A percentile compares a stretch with the other conserved stretches of the same genome.
phyloP scores from a whole-genome alignment of 2,888 invertebrate species.

The Drosophila bunnanda region DNA sequence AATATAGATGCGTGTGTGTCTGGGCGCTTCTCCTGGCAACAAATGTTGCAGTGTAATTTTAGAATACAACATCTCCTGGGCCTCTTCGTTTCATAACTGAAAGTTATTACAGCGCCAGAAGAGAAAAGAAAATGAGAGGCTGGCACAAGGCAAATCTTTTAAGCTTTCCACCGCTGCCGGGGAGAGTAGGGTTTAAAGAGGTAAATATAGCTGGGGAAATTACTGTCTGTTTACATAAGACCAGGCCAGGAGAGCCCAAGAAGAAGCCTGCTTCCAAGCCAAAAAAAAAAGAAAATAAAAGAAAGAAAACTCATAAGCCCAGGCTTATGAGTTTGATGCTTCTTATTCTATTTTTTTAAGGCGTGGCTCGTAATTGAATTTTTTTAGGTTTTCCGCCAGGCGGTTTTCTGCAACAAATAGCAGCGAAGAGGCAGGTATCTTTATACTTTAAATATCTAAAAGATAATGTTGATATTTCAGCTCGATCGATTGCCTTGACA shows the following conservation, averaged over 20 bases:
- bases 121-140: neutral
- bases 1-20: slow-evolving; percentile 52
- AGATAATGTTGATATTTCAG: neutral
- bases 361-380: slow-evolving; percentile 46
- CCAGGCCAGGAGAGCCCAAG: slow-evolving; percentile 4
- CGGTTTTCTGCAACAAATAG: neutral
- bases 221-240: slow-evolving; percentile 24
- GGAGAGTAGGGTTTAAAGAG: slow-evolving; percentile 6
- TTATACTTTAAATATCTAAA: neutral
- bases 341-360: neutral
- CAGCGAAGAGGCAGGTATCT: neutral
- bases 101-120: slow-evolving; percentile 27
- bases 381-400: slow-evolving; percentile 20
- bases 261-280: neutral
- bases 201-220: slow-evolving; percentile 39
- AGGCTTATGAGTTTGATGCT: slow-evolving; percentile 17
- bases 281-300: too few relatives aligned
- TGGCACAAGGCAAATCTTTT: slow-evolving; percentile 29
- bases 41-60: slow-evolving; percentile 54
- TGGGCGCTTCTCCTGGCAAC: slow-evolving; percentile 1
- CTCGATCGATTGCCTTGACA: neutral
- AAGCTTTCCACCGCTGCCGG: slow-evolving; percentile 12
- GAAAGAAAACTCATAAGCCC: slow-evolving; percentile 10
- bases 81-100: slow-evolving; percentile 9
- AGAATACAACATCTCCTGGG: slow-evolving; percentile 35